A percentile compares a stretch with the other conserved stretches of the same genome.
These are phyloP conservation scores for Diplolepis rosae DNA, from an alignment of 2,888 invertebrate genomes.

Conservation along the genomic window DNA sequence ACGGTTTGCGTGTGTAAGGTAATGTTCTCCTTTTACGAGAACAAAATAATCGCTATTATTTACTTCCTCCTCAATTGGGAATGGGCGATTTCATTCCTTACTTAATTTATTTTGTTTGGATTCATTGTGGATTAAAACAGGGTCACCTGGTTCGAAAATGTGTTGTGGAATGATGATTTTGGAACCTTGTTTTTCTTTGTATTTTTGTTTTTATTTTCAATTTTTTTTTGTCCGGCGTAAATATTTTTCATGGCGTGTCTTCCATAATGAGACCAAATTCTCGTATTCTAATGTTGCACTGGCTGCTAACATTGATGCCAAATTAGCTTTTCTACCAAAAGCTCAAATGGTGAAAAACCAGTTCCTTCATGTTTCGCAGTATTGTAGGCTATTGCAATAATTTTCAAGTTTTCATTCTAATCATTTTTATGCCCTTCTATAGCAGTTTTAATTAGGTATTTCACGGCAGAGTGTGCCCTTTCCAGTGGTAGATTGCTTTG, in stretches of 20 bases:
- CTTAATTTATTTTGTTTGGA: too few relatives aligned
- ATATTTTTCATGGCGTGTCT: conserved; percentile 32
- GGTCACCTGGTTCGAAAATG: not conserved
- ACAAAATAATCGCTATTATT: too few relatives aligned
- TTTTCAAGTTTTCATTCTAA: conserved; percentile 33
- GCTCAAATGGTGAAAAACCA: conserved; percentile 37
- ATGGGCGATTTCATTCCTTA: too few relatives aligned
- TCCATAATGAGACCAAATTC: conserved; percentile 36
- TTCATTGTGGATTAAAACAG: not conserved
- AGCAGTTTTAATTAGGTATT: conserved; percentile 31
- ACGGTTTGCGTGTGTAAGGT: too few relatives aligned
- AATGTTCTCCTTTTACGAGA: too few relatives aligned
- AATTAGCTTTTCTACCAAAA: conserved; percentile 38
- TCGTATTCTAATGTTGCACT: conserved; percentile 33
- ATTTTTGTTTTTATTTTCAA: not conserved
- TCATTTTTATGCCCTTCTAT: conserved; percentile 25
- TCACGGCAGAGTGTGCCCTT: conserved; percentile 28
- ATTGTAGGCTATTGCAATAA: conserved; percentile 38
- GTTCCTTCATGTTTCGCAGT: conserved; percentile 33
- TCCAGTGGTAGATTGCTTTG: too few relatives aligned
- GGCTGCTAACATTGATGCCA: conserved; percentile 32
- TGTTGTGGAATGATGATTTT: not conserved
- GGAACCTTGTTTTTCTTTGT: not conserved
- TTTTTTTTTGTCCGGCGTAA: not conserved
- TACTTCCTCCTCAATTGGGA: too few relatives aligned